Evolutionary conservation across 2,797 vertebrate species (phyloP), one percentile per base, ranked within the genome.

Genomic region (Oceanodroma leucorhoa): DNA sequence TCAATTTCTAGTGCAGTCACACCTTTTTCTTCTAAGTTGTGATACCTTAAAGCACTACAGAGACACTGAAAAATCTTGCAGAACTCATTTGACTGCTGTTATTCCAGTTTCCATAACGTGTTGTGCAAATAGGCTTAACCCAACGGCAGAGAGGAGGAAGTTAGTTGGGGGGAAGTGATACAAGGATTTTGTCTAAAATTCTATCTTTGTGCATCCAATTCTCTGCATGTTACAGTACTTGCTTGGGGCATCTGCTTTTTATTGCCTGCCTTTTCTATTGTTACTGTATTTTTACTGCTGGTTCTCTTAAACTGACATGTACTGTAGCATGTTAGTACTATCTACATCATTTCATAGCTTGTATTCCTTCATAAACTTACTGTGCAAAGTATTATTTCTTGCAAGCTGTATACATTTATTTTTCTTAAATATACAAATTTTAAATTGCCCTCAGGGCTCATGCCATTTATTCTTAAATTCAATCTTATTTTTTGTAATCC

Each of bases 381-480:
- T 82, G 51, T 58, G 61, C 77, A 80, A 82, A 91, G 51, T 55
- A 64, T 36, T 91, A 85, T 73, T 94, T 94, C 66, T 84, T 65
- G 73, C 23, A 41, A 84, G 82, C 50, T 26, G 57, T 65, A 64
- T 26, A 76, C 62, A 93, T 93, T 93, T 97, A 71, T 83, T 95
- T 87, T 87, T 73, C 93, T 90, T 81, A 94, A 95, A 90, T 83
- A 90, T 50, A 95, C 64, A 93, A 87, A 94, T 89, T 93, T 81
- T 81, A 96, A 94, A 96, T 94, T 93, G 89, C 72, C 67, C 87
- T 92, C 32, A 79, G 83, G 90, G 79, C 66, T 92, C 41, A 34
- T 72, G 51, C 57, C 45, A 94, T 89, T 94, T 97, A 87, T 94
- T 95, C 79, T 94, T 87, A 94, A 93, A 92, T 92, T 82, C 77